phyloP scores from a whole-genome alignment of 2,113 vertebrate genomes.

The Phycodurus eques region DNA sequence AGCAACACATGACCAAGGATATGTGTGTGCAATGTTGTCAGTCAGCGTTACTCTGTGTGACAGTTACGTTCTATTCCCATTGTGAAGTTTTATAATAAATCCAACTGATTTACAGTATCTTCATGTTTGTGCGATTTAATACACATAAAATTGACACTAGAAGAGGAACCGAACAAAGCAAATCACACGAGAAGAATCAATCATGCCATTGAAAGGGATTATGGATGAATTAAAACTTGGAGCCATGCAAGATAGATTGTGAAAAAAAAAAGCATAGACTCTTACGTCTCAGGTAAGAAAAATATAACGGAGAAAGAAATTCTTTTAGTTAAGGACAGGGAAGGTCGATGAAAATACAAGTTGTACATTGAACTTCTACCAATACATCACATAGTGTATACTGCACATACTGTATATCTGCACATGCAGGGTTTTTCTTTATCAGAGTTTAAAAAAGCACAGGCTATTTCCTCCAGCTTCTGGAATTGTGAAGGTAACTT shows the following conservation, averaged over 20 bases:
- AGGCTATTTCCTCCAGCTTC: neutral
- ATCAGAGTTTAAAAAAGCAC: neutral
- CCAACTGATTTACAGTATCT: too few species aligned
- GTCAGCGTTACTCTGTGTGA: too few species aligned
- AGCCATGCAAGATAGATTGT: neutral
- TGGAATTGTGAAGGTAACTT: conserved; percentile 10
- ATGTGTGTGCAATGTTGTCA: too few species aligned
- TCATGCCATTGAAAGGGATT: neutral
- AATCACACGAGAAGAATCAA: neutral
- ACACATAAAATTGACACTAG: too few species aligned
- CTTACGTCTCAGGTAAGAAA: neutral
- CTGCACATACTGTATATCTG: neutral
- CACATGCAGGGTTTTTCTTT: neutral
- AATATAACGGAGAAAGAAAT: neutral
- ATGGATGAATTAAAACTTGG: neutral
- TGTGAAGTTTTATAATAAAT: neutral
- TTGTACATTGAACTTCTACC: neutral
- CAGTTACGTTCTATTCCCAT: neutral
- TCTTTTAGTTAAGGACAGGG: neutral
- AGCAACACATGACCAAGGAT: neutral
- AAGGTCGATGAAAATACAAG: neutral
- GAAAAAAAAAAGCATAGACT: neutral
- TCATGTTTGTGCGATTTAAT: neutral
- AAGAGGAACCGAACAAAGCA: neutral
- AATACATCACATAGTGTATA: neutral